Evolutionary conservation across 2,797 vertebrate genomes (phyloP).

Genomic region (Peromyscus aztecus): DNA sequence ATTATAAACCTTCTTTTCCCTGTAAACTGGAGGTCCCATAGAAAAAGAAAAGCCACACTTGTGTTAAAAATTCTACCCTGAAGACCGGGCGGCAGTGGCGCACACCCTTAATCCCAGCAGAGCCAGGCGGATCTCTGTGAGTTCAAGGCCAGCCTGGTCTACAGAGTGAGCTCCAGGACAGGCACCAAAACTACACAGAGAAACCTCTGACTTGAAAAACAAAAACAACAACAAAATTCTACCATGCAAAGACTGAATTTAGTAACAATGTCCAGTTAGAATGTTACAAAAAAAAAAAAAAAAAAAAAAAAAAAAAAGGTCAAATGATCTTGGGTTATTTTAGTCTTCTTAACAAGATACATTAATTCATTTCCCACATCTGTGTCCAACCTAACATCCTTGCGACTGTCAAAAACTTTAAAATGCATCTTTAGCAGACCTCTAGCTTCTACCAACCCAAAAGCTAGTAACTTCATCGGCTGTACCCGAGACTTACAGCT

Average conservation of each 20-base stretch:
- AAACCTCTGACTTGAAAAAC: too few relatives aligned
- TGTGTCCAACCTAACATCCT: background rate
- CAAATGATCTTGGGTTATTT: background rate
- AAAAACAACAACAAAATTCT: background rate
- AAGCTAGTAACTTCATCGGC: background rate
- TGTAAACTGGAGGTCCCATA: background rate
- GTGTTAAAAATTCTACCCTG: background rate
- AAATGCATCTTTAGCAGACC: background rate
- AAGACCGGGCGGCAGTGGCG: too few relatives aligned
- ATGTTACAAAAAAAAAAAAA: background rate
- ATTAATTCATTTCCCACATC: background rate
- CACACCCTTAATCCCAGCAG: too few relatives aligned
- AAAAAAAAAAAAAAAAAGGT: background rate
- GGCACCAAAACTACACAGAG: too few relatives aligned
- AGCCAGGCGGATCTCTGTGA: too few relatives aligned
- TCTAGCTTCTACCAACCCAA: background rate
- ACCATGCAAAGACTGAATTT: background rate
- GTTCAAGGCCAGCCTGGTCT: too few relatives aligned
- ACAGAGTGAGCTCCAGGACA: too few relatives aligned
- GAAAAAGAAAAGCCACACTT: background rate
- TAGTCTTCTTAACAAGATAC: background rate
- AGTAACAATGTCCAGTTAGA: background rate
- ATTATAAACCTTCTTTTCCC: background rate
- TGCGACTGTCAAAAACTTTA: background rate
- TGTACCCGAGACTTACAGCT: background rate